Evolutionary conservation across 2,888 invertebrate species (phyloP).

Genomic region (Opisthograptis luteolata): DNA sequence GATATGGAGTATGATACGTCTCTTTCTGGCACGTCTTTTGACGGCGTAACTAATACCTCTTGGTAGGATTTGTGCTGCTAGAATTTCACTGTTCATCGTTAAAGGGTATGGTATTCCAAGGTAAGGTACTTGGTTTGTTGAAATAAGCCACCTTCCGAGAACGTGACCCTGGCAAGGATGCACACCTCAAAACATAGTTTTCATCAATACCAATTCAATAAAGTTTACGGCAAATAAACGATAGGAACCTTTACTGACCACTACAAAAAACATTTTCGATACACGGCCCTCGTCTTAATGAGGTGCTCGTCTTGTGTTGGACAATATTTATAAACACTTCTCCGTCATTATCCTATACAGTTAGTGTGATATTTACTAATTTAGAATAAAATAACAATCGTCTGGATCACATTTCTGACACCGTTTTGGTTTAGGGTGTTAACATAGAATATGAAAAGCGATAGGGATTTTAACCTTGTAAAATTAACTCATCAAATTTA

Average conservation of each 20-base stretch:
- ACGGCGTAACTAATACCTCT: not conserved
- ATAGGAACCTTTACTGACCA: constrained; percentile 51
- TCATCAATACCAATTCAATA: no score
- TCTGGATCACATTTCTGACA: constrained; percentile 49
- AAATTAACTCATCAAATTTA: no score
- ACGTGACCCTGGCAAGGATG: constrained; percentile 10
- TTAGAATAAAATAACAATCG: constrained; percentile 57
- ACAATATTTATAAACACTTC: constrained; percentile 68
- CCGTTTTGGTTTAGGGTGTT: no score
- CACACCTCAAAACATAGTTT: constrained; percentile 30
- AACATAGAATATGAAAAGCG: no score
- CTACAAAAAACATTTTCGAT: constrained; percentile 46
- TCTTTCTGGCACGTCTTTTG: constrained; percentile 34
- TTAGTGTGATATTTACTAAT: constrained; percentile 49
- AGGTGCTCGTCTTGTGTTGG: constrained; percentile 38
- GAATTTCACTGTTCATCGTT: constrained; percentile 1
- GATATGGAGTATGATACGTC: constrained; percentile 45
- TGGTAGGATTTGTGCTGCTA: not conserved
- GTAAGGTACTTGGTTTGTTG: constrained; percentile 2
- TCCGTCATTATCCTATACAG: constrained; percentile 45
- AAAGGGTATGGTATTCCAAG: constrained; percentile 1
- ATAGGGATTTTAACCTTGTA: no score
- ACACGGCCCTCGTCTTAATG: constrained; percentile 49
- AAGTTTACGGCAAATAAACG: not conserved
- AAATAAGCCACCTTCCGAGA: constrained; percentile 20